Percentiles rank a stretch among this genome's conserved stretches.
phyloP scores from a whole-genome alignment of 2,888 invertebrate species.

The Eilema sororculum region DNA sequence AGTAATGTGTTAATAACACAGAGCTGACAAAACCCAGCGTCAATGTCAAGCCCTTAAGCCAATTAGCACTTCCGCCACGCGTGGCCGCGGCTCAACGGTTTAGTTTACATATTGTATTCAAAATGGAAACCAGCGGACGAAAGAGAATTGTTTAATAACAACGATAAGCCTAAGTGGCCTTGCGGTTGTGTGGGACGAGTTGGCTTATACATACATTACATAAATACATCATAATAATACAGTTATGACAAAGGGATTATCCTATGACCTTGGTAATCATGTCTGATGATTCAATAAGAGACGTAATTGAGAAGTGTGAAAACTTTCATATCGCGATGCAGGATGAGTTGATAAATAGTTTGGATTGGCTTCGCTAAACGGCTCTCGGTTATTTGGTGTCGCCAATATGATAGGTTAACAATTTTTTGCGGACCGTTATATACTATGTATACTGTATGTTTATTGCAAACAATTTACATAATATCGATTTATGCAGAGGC shows the following conservation, averaged over 20 bases:
- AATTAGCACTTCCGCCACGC: constrained; percentile 46
- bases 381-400: not conserved
- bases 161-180: not conserved
- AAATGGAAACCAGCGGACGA: not conserved
- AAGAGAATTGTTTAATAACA: not conserved
- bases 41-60: constrained; percentile 49
- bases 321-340: constrained; percentile 4
- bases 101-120: constrained; percentile 3
- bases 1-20: constrained; percentile 28
- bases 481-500: not conserved
- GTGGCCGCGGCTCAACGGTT: not conserved
- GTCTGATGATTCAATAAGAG: not conserved
- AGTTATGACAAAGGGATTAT: not conserved
- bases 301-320: not conserved
- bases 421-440: not conserved
- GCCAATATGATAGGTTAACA: not conserved
- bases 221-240: too few relatives aligned
- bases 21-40: constrained; percentile 15
- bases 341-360: not conserved
- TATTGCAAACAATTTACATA: not conserved
- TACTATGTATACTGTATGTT: not conserved
- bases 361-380: not conserved
- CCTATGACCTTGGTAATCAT: not conserved
- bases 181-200: not conserved
- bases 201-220: not conserved